Evolutionary conservation across 2,888 invertebrate species (phyloP).

Genomic region (Zonitis immaculata): DNA sequence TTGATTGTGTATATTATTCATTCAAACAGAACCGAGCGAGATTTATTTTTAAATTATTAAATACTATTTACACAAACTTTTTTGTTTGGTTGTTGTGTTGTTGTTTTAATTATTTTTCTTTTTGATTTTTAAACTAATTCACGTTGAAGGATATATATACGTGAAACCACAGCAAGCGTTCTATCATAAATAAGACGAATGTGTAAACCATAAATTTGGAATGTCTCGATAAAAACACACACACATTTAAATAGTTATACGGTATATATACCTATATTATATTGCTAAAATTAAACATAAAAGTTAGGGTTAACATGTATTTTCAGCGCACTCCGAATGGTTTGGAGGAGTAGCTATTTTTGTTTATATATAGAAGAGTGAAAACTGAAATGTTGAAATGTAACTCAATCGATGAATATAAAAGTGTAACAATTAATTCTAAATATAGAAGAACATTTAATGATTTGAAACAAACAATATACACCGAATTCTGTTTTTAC

Average conservation of each 20-base stretch:
- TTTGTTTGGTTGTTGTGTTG: not conserved
- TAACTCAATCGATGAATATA: not conserved
- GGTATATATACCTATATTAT: conserved; percentile 11
- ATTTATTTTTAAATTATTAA: conserved; percentile 41
- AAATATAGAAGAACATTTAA: too few species aligned
- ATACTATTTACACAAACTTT: conserved; percentile 34
- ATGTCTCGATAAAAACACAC: conserved; percentile 28
- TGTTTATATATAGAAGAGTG: not conserved
- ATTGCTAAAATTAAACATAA: conserved; percentile 16
- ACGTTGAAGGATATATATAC: conserved; percentile 42
- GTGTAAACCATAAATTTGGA: conserved; percentile 34
- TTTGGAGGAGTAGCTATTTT: not conserved
- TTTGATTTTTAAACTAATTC: conserved; percentile 42
- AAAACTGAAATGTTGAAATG: not conserved
- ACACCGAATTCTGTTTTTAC: too few species aligned
- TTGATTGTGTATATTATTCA: conserved; percentile 25
- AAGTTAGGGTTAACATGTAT: not conserved
- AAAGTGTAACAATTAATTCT: too few species aligned
- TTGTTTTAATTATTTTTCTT: too few species aligned
- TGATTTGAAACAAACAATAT: too few species aligned
- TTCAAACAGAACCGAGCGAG: conserved; percentile 29
- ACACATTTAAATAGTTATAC: too few species aligned
- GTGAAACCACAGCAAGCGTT: conserved; percentile 29
- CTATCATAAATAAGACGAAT: conserved; percentile 37
- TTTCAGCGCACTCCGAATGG: not conserved